Evolutionary conservation across 2,113 vertebrate genomes (phyloP).

Genomic region (Prinia subflava): DNA sequence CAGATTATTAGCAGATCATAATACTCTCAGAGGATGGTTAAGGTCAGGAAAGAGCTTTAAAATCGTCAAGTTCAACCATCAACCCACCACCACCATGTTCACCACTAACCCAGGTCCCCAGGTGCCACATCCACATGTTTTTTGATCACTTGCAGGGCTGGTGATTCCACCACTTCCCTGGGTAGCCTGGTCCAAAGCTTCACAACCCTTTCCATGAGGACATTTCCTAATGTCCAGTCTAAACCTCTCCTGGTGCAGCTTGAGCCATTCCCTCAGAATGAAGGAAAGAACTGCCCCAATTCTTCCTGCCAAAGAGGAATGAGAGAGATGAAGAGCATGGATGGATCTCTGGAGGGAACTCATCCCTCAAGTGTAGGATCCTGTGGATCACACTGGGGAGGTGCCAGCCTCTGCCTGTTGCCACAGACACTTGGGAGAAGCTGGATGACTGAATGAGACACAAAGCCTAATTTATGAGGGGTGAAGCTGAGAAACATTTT

Average conservation of each 20-base stretch:
- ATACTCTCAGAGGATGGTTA: neutral
- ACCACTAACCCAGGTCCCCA: neutral
- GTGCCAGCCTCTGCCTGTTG: neutral
- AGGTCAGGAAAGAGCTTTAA: neutral
- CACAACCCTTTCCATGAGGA: neutral
- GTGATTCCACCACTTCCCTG: neutral
- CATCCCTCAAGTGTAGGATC: neutral
- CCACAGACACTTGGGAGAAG: neutral
- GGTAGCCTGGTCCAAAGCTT: neutral
- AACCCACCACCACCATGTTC: neutral
- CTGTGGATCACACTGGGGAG: fast-evolving
- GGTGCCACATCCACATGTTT: neutral
- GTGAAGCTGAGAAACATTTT: neutral
- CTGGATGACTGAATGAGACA: neutral
- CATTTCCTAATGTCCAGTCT: too few species aligned
- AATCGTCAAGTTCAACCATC: neutral
- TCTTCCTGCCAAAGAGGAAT: neutral
- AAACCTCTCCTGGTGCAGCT: neutral
- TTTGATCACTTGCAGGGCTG: neutral
- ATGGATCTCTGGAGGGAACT: neutral
- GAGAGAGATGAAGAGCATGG: neutral
- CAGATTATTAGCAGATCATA: neutral
- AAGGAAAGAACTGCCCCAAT: neutral
- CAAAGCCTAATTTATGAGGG: neutral
- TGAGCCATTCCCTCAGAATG: neutral